Base-by-base conservation (phyloP, 2,888 invertebrate species). In the Andricus quercusramuli region DNA sequence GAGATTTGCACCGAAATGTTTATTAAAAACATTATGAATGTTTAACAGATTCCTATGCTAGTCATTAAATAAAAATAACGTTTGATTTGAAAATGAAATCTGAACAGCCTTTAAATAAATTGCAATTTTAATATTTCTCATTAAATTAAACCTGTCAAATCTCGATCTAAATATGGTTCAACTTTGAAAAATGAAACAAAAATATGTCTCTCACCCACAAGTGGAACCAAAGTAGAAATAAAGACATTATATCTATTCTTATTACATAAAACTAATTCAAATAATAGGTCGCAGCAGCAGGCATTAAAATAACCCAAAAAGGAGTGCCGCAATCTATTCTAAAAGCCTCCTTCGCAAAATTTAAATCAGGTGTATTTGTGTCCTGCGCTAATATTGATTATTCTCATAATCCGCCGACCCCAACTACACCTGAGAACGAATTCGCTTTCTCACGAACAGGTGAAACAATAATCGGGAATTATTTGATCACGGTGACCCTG, bases 371-470 rank as follows among this genome's bases (percentile, higher is more conserved):
- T 68, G 44, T 51, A 74, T 70, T 47, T 51, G 47, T 32, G 17
- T 32, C 29, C 51, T 25, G 20, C 68, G 17, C 62, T 62, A 74
- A 74, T 74, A 74, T 74, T 74, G 70, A 74, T 74, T 68, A 47
- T 68, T 70, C 20, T 25, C 29, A 22, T 70, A 22, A 22, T 70
- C 70, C 25, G 29, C 29, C 25, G 17, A 32, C 51, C 11, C 20
- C n/a, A 1, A 4, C 25, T 11, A n/a, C 62, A 62, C 22, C 25
- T 25, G 51, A 74, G 32, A n/a, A 17, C 29, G 11, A 25, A 74
- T 29, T 68, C 11, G 5, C 51, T 32, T 32, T 56, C n/a, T 22
- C 29, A 9, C 1, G 32, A 74, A 56, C 51, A 25, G 51, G 25
- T 29, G 20, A 51, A 51, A 70, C 47, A 51, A 74, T 74, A 32